Conservation (phyloP, 2,797 vertebrate genomes). For the Perodicticus potto region DNA sequence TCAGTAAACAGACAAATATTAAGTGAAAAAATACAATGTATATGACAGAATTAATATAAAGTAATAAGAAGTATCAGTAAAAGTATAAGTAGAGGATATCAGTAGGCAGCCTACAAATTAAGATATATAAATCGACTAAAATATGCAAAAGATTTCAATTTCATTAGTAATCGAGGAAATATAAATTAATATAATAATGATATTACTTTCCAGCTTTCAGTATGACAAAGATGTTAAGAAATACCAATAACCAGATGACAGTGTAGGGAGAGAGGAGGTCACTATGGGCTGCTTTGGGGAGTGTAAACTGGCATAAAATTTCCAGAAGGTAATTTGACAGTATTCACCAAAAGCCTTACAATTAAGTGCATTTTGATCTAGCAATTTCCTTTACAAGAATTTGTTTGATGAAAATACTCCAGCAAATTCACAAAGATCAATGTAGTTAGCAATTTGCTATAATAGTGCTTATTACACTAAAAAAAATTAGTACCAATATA, state of each 20-base stretch:
- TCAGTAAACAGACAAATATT: conserved; percentile 18
- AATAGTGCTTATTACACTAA: neutral
- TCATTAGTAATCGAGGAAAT: conserved; percentile 1
- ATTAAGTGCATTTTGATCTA: neutral
- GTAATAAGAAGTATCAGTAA: neutral
- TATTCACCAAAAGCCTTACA: conserved; percentile 41
- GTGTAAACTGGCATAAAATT: conserved; percentile 40
- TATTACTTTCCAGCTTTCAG: neutral
- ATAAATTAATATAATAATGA: conserved; percentile 29
- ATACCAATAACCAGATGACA: neutral
- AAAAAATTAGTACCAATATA: neutral
- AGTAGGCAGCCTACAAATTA: neutral
- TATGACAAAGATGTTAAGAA: conserved; percentile 6
- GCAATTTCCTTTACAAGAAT: neutral
- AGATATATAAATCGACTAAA: conserved; percentile 2
- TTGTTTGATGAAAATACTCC: conserved; percentile 46
- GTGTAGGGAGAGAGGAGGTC: neutral
- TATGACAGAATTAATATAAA: conserved; percentile 9
- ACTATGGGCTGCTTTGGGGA: neutral
- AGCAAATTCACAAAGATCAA: conserved; percentile 37
- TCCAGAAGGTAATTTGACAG: conserved; percentile 2
- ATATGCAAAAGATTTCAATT: neutral
- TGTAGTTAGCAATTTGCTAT: neutral
- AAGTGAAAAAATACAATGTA: neutral
- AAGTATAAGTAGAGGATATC: neutral